Base-by-base conservation (phyloP, 2,797 vertebrate species). In the Syndactyla subalaris region DNA sequence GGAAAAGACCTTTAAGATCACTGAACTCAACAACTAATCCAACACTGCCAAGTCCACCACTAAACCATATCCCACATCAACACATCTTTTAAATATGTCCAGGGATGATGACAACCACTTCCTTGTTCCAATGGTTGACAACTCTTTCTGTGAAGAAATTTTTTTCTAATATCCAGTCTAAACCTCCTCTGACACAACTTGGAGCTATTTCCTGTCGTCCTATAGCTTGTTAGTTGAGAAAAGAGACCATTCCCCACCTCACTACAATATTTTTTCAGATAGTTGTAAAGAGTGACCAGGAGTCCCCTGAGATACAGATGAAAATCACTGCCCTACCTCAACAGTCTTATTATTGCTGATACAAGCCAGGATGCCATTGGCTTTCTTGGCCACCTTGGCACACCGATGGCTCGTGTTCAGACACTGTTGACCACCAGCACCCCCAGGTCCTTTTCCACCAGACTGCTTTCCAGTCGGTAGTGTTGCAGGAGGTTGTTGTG, bases 321-420 rank as follows among this genome's bases (percentile, higher is more conserved):
- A n/a, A 14, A 49, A 48, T 32, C 14, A 38, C 38, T 57, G 29
- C 21, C n/a, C 21, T 27, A 46, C 62, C 6, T 6, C 17, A n/a
- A 13, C 5, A 18, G 15, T 41, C 46, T 24, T 16, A 6, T 12
- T 8, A 12, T 14, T 34, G 41, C 38, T 45, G 34, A 46, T 17
- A 36, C 18, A 36, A 26, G 5, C 26, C 38, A 27, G 2, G 2
- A 14, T 22, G 14, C 30, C 45, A 23, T 0, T 77, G 58, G 26
- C 12, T n/a, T 71, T 65, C 30, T 52, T n/a, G 36, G 38, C n/a
- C 18, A 39, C 7, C 12, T 66, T 39, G 26, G 10, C 14, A 20
- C 34, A 41, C 4, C 7, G 5, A 22, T 59, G 34, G 12, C 21
- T 65, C 0, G 0, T 34, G 38, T n/a, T 55, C 27, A 63, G 23